phyloP scores from a whole-genome alignment of 1,140 invertebrate species.

The Anoplophora glabripennis region DNA sequence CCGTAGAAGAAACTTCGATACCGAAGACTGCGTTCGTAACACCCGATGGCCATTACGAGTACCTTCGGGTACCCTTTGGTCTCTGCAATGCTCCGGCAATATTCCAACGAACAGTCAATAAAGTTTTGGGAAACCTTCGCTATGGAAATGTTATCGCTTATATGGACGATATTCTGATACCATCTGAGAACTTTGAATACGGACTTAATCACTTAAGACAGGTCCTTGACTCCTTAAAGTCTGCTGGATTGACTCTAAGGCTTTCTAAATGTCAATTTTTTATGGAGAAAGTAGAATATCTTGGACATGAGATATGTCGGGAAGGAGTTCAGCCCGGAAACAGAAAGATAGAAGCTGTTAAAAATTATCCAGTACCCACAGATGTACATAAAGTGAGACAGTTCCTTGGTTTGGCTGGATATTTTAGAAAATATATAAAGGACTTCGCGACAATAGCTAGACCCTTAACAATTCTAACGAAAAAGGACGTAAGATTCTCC shows the following conservation, averaged over 20 bases:
- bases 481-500: no score
- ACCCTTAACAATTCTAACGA: no score
- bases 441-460: no score
- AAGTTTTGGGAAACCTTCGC: constrained; percentile 36
- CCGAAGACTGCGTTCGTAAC: constrained; percentile 37
- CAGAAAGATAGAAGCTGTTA: no score
- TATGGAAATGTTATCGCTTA: constrained; percentile 17
- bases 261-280: constrained; percentile 28
- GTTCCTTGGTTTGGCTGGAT: no score
- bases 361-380: no score
- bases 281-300: no score
- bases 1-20: constrained; percentile 41
- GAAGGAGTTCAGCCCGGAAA: no score
- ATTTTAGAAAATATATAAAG: no score
- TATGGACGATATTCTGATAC: constrained; percentile 39
- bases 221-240: constrained; percentile 26
- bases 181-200: constrained; percentile 26
- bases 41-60: constrained; percentile 50
- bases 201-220: constrained; percentile 27
- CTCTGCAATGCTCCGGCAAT: no score
- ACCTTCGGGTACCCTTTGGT: constrained; percentile 50
- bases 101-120: constrained; percentile 49
- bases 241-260: constrained; percentile 21
- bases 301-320: no score
- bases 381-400: no score